phyloP scores from a whole-genome alignment of 2,797 vertebrate species.

The Threskiornis aethiopicus region DNA sequence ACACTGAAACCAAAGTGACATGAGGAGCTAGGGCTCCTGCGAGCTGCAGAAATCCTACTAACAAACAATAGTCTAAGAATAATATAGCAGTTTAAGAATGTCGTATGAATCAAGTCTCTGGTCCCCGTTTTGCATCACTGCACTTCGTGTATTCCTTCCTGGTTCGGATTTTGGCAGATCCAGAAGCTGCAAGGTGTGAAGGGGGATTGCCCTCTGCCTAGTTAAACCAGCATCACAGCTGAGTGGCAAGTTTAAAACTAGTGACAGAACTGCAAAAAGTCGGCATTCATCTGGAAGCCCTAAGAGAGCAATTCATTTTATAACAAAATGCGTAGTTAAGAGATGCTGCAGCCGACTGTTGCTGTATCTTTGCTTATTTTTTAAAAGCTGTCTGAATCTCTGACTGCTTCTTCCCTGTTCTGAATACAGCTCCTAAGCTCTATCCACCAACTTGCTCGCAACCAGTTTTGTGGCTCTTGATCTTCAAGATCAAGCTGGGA shows the following conservation, averaged over 20 bases:
- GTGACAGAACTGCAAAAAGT: background rate
- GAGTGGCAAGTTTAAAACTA: background rate
- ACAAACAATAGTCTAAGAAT: background rate
- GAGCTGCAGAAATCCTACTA: background rate
- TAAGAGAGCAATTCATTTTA: background rate
- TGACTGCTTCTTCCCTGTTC: background rate
- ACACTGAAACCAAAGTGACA: background rate
- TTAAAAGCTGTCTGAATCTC: background rate
- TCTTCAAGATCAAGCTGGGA: background rate
- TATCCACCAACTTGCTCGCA: background rate
- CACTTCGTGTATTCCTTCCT: background rate
- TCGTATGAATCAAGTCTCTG: background rate
- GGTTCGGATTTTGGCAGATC: background rate
- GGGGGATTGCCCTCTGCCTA: background rate
- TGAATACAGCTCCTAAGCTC: background rate
- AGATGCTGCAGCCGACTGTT: background rate
- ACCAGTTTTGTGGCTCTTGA: background rate
- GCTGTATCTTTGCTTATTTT: background rate
- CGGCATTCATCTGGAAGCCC: background rate
- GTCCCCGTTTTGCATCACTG: background rate
- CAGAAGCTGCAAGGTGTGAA: background rate
- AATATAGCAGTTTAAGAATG: background rate
- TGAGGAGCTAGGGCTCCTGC: background rate
- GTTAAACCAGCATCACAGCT: background rate
- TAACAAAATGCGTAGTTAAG: background rate